phyloP scores from a whole-genome alignment of 2,888 invertebrate species.

The Lycocerus yunnanus region DNA sequence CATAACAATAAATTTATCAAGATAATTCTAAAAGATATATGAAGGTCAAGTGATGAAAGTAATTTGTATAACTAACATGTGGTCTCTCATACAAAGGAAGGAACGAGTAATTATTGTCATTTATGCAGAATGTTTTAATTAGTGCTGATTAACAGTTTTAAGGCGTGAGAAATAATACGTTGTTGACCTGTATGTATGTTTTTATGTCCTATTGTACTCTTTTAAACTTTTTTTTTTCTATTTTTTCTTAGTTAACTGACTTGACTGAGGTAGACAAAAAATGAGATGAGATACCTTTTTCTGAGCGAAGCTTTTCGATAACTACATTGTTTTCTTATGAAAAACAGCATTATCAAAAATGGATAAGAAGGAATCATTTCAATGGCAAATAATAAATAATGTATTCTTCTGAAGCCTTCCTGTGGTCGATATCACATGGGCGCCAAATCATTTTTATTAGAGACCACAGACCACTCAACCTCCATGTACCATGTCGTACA shows the following conservation, averaged over 20 bases:
- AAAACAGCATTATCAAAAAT: too few species aligned
- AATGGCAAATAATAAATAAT: background rate
- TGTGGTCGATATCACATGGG: too few species aligned
- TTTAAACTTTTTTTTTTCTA: background rate
- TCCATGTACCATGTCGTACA: too few species aligned
- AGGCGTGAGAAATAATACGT: slow-evolving; percentile 30
- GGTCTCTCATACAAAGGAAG: slow-evolving; percentile 12
- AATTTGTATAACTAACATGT: slow-evolving; percentile 21
- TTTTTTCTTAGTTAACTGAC: background rate
- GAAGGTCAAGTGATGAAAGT: slow-evolving; percentile 11
- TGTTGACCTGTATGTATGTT: background rate
- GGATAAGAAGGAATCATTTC: background rate
- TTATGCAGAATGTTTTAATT: slow-evolving; percentile 32
- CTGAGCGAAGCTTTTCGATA: too few species aligned
- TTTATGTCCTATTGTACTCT: background rate
- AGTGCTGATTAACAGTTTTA: slow-evolving; percentile 26
- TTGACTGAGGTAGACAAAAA: background rate
- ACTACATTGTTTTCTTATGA: too few species aligned
- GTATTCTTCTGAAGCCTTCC: too few species aligned
- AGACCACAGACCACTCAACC: too few species aligned
- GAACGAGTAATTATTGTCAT: slow-evolving; percentile 19
- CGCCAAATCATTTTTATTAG: too few species aligned
- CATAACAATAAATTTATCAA: background rate
- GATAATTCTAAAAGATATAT: background rate
- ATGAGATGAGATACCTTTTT: background rate